Conservation (phyloP, 1,140 invertebrate genomes). For the Matsumurasca onukii region DNA sequence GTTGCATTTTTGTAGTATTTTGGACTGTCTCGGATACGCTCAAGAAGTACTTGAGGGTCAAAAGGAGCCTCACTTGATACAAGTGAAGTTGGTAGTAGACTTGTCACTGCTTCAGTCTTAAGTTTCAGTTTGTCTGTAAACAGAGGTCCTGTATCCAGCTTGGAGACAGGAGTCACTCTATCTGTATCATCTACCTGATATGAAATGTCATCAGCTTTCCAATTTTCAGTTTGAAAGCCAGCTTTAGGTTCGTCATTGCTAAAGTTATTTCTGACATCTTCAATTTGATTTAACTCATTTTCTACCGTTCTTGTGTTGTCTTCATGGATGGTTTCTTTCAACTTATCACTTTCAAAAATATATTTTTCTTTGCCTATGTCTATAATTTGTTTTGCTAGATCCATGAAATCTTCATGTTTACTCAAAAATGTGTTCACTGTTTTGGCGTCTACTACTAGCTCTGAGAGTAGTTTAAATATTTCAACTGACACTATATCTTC, state of each 20-base stretch:
- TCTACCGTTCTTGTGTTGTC: not conserved
- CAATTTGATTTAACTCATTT: not conserved
- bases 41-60: slow-evolving; percentile 60
- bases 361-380: not conserved
- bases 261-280: not conserved
- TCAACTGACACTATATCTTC: not conserved
- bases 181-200: slow-evolving; percentile 34
- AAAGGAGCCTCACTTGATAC: slow-evolving; percentile 42
- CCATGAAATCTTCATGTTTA: not conserved
- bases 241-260: not conserved
- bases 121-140: slow-evolving; percentile 43
- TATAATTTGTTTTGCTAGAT: slow-evolving; percentile 4
- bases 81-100: slow-evolving; percentile 37
- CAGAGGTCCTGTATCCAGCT: slow-evolving; percentile 45
- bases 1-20: slow-evolving; percentile 54
- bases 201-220: slow-evolving; percentile 31
- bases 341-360: not conserved
- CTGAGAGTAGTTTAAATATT: not conserved
- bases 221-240: slow-evolving; percentile 16
- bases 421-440: slow-evolving; percentile 9
- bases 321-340: not conserved
- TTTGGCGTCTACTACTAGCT: slow-evolving; percentile 1
- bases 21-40: slow-evolving; percentile 58
- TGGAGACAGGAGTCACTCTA: slow-evolving; percentile 45
- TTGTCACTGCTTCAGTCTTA: slow-evolving; percentile 34